Evolutionary conservation across 2,888 invertebrate species (phyloP), one percentile per base, ranked within the genome.

Genomic region (Syritta pipiens): DNA sequence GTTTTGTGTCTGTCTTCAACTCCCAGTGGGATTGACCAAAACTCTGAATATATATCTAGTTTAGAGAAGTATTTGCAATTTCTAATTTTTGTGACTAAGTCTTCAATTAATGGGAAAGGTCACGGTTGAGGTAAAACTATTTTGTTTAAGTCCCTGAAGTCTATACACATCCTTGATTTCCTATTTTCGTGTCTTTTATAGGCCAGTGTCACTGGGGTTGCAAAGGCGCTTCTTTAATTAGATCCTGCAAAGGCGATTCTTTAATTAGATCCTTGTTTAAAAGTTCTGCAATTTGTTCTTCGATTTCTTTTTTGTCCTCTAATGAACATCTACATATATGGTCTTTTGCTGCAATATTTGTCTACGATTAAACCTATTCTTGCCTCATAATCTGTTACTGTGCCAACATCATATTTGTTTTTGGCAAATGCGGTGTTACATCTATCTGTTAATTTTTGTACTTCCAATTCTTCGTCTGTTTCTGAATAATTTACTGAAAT

Each of bases 371-470:
- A 32, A 26, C 81, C 82, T 22, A 82, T 83, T 32, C 62, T 35
- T n/a, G 84, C 83, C 81, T 84, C 83, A 69, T 83, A 83, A 49
- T 83, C 75, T 20, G 51, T 82, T 42, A 84, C 76, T 40, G 63
- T 82, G 6, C 84, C 83, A 12, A 82, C 75, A 69, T 83, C 83
- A 68, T 83, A 83, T 82, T 82, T 83, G 59, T 83, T 81, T 81
- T 82, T 83, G 20, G 83, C 82, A 59, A 83, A 83, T 30, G 83
- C 46, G 37, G 30, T 22, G 17, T 81, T 75, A 81, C 83, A 76
- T 72, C 79, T 76, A 30, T 81, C 55, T 30, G 83, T 76, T 12
- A 83, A 30, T 69, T 62, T 71, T 17, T 82, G 46, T 69, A 83
- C 82, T 74, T 71, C 48, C 46, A 30, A 46, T 57, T 75, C 40